Conservation (phyloP, 2,113 vertebrate species). For the Passer montanus region DNA sequence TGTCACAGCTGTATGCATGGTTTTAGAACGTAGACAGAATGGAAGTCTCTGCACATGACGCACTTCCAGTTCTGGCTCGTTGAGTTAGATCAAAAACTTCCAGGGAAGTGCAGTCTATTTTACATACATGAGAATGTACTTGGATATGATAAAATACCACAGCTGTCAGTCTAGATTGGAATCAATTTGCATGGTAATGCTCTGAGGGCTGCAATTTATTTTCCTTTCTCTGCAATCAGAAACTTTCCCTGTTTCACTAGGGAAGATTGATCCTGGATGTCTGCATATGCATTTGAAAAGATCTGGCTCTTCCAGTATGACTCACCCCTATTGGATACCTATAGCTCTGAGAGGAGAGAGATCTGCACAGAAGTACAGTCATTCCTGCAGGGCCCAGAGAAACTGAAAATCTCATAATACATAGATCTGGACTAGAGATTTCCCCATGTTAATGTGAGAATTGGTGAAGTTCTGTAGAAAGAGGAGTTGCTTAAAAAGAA, state of each 20-base stretch:
- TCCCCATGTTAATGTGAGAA: neutral
- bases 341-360: neutral
- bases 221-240: neutral
- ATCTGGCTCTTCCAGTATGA: neutral
- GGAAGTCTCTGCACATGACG: neutral
- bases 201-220: conserved; percentile 14
- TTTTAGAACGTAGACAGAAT: neutral
- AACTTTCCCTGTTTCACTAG: neutral
- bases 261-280: neutral
- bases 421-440: neutral
- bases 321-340: neutral
- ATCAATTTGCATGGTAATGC: conserved; percentile 26
- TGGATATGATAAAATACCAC: conserved; percentile 5
- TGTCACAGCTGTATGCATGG: neutral
- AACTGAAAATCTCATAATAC: neutral
- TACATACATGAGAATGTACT: neutral
- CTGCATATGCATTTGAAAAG: neutral
- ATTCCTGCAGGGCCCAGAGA: neutral
- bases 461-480: neutral
- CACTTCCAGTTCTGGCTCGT: neutral
- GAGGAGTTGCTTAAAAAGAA: neutral
- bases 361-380: neutral
- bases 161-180: conserved; percentile 3
- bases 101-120: neutral
- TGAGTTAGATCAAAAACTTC: neutral